Base-by-base conservation (phyloP, 2,797 vertebrate genomes). In the Chaetodon trifasciatus region DNA sequence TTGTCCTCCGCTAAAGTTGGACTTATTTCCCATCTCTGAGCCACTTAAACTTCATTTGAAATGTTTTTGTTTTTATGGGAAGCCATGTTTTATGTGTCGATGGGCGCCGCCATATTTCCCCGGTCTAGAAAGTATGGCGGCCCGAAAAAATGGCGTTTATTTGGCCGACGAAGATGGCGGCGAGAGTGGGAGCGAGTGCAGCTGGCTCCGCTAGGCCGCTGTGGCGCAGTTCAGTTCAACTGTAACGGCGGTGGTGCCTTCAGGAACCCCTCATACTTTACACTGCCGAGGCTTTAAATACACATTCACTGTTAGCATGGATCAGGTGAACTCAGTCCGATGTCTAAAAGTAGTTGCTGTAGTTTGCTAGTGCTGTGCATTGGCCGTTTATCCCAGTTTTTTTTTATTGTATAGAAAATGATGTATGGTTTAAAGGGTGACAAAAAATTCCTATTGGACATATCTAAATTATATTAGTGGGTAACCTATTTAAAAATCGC, bases 41-140 rank as follows among this genome's bases (percentile, higher is more conserved):
- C 42, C 66, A 79, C 82, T 79, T 82, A 84, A 82, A 88, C 44
- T 91, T 90, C 92, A 92, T 86, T 92, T 87, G 93, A 90, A 95
- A 94, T 96, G 97, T 97, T 97, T 96, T 98, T 98, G 97, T 98
- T 98, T 97, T 98, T 97, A 97, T 96, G 95, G 97, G 98, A 98
- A 97, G 97, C 97, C 98, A 98, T 98, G 97, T 98, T 98, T 97
- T 97, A 96, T 97, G 96, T 97, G 96, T 96, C 93, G 97, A 96
- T 99, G 98, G 98, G 98, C 98, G 98, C 98, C 98, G 98, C 98
- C 98, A 99, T 99, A 96, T 99, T 99, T 98, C 95, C 97, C 97
- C 95, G 96, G 96, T 96, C 96, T 96, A 96, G 90, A 93, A 94
- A 94, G 97, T 99, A 99, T 99, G 98, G 98, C 98, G 97, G 97